These are phyloP conservation scores for Stigmatopora argus DNA, from an alignment of 2,113 vertebrate species.

Conservation along the genomic window DNA sequence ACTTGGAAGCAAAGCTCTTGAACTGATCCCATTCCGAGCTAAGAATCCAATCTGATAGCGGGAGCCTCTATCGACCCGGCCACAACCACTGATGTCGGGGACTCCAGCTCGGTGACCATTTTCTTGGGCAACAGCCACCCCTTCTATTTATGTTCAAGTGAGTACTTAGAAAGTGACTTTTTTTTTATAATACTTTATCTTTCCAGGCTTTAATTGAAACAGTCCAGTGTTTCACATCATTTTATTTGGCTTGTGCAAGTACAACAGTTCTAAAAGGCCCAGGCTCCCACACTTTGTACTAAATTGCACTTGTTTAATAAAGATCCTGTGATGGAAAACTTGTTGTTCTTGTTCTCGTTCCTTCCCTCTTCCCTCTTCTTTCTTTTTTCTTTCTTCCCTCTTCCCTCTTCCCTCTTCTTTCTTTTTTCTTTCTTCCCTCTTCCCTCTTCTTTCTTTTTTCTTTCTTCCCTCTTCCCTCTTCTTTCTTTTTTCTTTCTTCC, in stretches of 20 bases:
- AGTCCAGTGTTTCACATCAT: not conserved
- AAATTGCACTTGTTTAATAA: too few relatives aligned
- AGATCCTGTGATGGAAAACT: too few relatives aligned
- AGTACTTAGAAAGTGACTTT: not conserved
- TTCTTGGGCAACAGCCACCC: slow-evolving; percentile 31
- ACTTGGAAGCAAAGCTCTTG: slow-evolving; percentile 35
- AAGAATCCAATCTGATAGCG: slow-evolving; percentile 9
- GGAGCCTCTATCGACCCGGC: not conserved
- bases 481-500: too few relatives aligned
- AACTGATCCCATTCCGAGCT: slow-evolving; percentile 32
- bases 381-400: too few relatives aligned
- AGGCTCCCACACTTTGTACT: slow-evolving; percentile 5
- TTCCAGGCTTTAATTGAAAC: not conserved
- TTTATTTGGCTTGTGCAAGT: slow-evolving; percentile 1
- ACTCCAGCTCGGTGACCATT: slow-evolving; percentile 14
- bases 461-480: too few relatives aligned
- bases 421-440: too few relatives aligned
- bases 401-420: too few relatives aligned
- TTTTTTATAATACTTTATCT: not conserved
- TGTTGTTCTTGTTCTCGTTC: too few relatives aligned
- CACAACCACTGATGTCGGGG: slow-evolving; percentile 10
- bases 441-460: too few relatives aligned
- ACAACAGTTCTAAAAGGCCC: not conserved
- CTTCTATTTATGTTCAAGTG: slow-evolving; percentile 48
- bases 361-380: too few relatives aligned